Base-by-base conservation (phyloP, 2,888 invertebrate species). In the Drosophila nr. fundita region DNA sequence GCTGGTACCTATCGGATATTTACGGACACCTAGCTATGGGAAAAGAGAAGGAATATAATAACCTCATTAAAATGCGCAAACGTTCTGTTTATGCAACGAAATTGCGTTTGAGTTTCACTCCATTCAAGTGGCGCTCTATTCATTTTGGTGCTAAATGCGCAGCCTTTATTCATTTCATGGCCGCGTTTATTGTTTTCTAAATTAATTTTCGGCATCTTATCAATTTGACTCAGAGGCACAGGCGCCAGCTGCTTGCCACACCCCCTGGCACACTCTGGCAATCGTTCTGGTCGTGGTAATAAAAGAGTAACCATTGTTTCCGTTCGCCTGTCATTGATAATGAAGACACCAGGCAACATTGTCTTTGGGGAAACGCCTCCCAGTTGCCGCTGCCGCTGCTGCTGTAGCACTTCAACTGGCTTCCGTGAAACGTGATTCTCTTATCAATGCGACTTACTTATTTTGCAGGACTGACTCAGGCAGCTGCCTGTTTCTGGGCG, bases 321-420 rank as follows among this genome's bases (percentile, higher is more conserved):
- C 77, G 80, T 82, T 82, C 74, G 64, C 58, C 76, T 89, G 90
- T 90, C 90, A 90, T 80, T 91, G 90, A 90, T 90, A 91, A 90
- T 90, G 88, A 90, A 91, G 90, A 91, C 91, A 83, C 83, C 75
- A 82, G 82, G 79, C 83, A 81, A 83, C 87, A 90, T 88, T 90
- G 83, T 87, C 81, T 77, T 75, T 74, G 67, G 74, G 63, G 58
- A 64, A 66, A 73, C 67, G 74, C 60, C 55, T 52, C 48, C 57
- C 62, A 34, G 34, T 57, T 55, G 55, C 38, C 45, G 15, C 7
- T 45, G 45, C 5, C 2, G 6, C n/a, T 13, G 7, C 15, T 45
- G 15, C 45, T 45, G 49, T 21, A 58, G n/a, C 63, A 80, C 70
- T 83, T 71, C 63, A 73, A 64, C 66, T 62, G 29, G 78, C 77